A percentile compares a stretch with the other conserved stretches of the same genome.
These are phyloP conservation scores for Lepidotrigona ventralis DNA, from an alignment of 1,140 invertebrate genomes.

Conservation along the genomic window DNA sequence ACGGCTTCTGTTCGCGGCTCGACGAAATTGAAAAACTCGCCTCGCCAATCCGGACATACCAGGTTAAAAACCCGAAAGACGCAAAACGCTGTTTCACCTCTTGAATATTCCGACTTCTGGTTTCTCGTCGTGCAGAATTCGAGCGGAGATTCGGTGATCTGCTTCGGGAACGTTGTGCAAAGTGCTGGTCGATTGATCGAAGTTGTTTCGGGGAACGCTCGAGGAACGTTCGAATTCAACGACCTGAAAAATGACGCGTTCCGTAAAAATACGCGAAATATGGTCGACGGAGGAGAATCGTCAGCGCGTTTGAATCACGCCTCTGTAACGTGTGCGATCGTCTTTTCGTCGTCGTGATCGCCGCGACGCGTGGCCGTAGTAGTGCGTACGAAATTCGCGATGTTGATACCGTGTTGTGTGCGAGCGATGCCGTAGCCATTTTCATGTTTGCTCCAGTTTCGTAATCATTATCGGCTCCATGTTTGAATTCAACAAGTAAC, in stretches of 20 bases:
- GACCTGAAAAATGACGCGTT: slow-evolving; percentile 24
- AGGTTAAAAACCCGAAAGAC: slow-evolving; percentile 56
- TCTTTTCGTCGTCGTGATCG: neutral
- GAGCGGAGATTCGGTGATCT: neutral
- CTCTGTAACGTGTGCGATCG: neutral
- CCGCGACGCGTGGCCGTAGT: too few relatives aligned
- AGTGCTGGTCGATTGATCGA: neutral
- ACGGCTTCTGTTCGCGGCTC: neutral
- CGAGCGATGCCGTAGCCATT: slow-evolving; percentile 78
- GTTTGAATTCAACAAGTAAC: slow-evolving; percentile 79
- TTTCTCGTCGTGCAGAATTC: neutral
- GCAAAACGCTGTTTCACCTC: slow-evolving; percentile 69
- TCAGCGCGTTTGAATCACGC: neutral
- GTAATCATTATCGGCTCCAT: slow-evolving; percentile 80
- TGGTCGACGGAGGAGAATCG: slow-evolving; percentile 39
- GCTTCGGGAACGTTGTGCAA: neutral
- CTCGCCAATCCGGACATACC: neutral
- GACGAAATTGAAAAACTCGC: neutral
- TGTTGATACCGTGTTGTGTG: slow-evolving; percentile 73
- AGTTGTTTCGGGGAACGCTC: neutral
- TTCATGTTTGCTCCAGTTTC: slow-evolving; percentile 78
- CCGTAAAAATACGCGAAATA: slow-evolving; percentile 58
- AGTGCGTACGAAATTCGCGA: slow-evolving; percentile 32
- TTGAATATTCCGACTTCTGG: slow-evolving; percentile 12
- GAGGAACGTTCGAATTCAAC: neutral